Evolutionary conservation across 2,888 invertebrate genomes (phyloP).

Genomic region (Chymomyza amoena): DNA sequence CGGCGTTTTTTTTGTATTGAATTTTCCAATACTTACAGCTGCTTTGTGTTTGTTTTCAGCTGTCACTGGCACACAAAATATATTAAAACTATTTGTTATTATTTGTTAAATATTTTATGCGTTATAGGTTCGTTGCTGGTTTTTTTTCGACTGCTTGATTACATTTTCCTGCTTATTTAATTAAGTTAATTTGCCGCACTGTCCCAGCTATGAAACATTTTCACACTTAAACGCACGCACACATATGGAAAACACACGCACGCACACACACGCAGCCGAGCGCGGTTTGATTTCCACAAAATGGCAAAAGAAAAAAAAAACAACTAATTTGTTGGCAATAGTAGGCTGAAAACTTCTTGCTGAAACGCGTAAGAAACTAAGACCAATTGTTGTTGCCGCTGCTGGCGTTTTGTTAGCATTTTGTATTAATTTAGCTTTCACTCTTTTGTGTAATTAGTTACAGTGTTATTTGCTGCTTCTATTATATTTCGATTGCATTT

Average conservation of each 20-base stretch:
- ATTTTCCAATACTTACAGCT: slow-evolving; percentile 55
- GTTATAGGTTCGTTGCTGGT: not conserved
- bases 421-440: slow-evolving; percentile 18
- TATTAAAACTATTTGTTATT: not conserved
- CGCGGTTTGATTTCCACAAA: not conserved
- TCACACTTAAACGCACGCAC: not conserved
- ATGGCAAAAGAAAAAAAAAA: not conserved
- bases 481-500: slow-evolving; percentile 12
- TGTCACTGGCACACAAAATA: not conserved
- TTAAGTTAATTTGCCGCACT: slow-evolving; percentile 1
- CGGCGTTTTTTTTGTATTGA: slow-evolving; percentile 51
- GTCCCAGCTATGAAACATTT: not conserved
- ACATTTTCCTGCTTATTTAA: slow-evolving; percentile 8
- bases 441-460: slow-evolving; percentile 16
- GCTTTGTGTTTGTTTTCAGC: slow-evolving; percentile 3
- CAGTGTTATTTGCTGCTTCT: slow-evolving; percentile 23
- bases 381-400: not conserved
- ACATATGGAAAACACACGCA: not conserved
- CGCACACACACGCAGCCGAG: not conserved
- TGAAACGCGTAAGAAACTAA: not conserved
- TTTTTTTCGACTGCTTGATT: slow-evolving; percentile 2
- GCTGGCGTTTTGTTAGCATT: slow-evolving; percentile 13
- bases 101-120: not conserved
- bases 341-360: not conserved
- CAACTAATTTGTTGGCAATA: not conserved